A percentile compares a stretch with the other conserved stretches of the same genome.
phyloP scores from a whole-genome alignment of 2,888 invertebrate genomes.

The Anthophora plumipes region DNA sequence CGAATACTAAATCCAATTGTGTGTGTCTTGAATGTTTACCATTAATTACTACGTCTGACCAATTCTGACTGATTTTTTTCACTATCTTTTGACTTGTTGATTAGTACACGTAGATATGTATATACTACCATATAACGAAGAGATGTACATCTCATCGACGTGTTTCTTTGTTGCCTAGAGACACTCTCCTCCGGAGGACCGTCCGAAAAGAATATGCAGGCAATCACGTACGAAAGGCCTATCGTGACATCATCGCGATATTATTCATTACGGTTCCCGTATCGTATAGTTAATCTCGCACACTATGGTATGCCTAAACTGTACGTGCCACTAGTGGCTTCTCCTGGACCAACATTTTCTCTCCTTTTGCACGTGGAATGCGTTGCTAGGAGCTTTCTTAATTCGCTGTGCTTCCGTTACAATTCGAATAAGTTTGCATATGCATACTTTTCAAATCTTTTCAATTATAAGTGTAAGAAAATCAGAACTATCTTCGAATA shows the following conservation, averaged over 20 bases:
- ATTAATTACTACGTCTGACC: background rate
- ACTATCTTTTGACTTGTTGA: background rate
- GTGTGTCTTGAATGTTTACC: slow-evolving; percentile 16
- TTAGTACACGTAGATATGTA: background rate
- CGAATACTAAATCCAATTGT: slow-evolving; percentile 1
- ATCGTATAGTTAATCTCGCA: slow-evolving; percentile 68
- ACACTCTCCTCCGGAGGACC: background rate
- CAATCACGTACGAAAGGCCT: slow-evolving; percentile 58
- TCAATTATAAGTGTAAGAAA: background rate
- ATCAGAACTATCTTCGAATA: background rate
- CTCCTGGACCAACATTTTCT: slow-evolving; percentile 37
- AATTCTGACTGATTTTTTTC: background rate
- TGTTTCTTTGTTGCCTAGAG: background rate
- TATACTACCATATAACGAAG: no score
- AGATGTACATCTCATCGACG: slow-evolving; percentile 1
- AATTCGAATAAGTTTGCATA: background rate
- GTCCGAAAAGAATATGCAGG: slow-evolving; percentile 22
- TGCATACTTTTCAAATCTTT: no score
- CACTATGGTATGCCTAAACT: slow-evolving; percentile 61
- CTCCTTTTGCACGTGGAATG: background rate
- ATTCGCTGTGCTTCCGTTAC: background rate
- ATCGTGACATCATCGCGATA: slow-evolving; percentile 62
- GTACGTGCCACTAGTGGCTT: slow-evolving; percentile 62
- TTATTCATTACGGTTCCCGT: slow-evolving; percentile 65
- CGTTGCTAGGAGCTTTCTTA: background rate